Base-by-base conservation (phyloP, 2,888 invertebrate species). In the Drosophila robusta region DNA sequence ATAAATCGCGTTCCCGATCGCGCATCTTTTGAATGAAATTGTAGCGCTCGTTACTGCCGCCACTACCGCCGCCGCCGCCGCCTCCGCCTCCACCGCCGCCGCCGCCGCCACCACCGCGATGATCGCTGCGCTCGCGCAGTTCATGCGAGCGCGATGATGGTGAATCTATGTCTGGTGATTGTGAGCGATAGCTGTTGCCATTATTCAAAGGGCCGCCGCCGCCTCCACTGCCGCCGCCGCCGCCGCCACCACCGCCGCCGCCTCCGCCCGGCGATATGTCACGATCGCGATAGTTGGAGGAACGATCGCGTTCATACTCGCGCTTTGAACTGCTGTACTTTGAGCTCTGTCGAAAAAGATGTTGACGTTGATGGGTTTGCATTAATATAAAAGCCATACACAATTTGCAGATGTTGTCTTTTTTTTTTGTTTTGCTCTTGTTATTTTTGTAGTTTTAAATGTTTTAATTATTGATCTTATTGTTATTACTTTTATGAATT, bases 1-100 rank as follows among this genome's bases (percentile, higher is more conserved):
- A 97, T 95, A 96, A 95, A 93, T 96, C 97, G 95, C 97, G 96
- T 95, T 97, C 97, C 41, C 92, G 91, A 83, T 92, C 92, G 66
- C 92, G 90, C 91, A 92, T 91, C 87, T 92, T 92, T 73, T 92
- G 92, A 74, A 92, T 89, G 70, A 92, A 92, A 80, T 90, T 91
- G 75, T 93, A 93, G 78, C 94, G 93, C 78, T 94, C 94, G 78
- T 95, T 94, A 77, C 93, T 93, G 38, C 91, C 87, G 46, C 90
- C 89, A 12, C 69, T 29, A 29, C 26, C 26, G 26, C 26, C 62
- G 4, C 72, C 22, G 22, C 22, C 22, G 3, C 22, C 56, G 0
- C 87, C 81, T 1, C 87, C 78, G 9, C 87, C 68, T 0, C 80
- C 75, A 0, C 87, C 81, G 8, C 75, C 72, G 0, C 71, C 63